A percentile compares a stretch with the other conserved stretches of the same genome.
phyloP scores from a whole-genome alignment of 2,113 vertebrate species.

The Cyprinodon tularosa region DNA sequence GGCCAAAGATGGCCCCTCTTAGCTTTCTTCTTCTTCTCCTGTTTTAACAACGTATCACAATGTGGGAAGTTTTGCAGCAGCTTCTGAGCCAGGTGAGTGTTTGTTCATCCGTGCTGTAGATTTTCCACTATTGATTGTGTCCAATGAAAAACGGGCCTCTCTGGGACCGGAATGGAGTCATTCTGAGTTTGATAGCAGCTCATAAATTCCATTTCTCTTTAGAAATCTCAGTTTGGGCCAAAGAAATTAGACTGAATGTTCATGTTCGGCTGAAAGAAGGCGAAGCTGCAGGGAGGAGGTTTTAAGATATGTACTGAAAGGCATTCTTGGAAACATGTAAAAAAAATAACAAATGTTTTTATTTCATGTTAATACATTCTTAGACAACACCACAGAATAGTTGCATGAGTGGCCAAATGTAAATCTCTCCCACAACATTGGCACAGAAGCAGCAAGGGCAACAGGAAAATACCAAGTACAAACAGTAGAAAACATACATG shows the following conservation, averaged over 20 bases:
- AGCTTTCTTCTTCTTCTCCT: neutral
- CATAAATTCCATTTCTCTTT: neutral
- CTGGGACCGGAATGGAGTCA: neutral
- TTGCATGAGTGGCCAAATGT: constrained; percentile 83
- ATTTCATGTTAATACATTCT: constrained; percentile 85
- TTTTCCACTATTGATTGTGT: neutral
- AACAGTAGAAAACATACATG: constrained; percentile 87
- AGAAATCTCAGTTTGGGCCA: neutral
- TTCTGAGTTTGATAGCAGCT: neutral
- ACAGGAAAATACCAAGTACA: constrained; percentile 83
- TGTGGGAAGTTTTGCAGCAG: constrained; percentile 7
- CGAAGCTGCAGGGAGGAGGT: neutral
- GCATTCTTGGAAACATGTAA: constrained; percentile 54
- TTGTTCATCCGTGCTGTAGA: neutral
- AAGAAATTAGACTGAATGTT: neutral
- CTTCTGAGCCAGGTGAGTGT: neutral
- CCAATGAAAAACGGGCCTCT: neutral
- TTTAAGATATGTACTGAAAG: neutral
- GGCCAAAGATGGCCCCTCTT: too few species aligned
- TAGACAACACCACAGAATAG: constrained; percentile 82
- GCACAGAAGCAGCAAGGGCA: constrained; percentile 84
- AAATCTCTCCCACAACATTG: constrained; percentile 80
- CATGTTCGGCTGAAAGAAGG: too few species aligned
- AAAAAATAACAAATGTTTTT: constrained; percentile 82
- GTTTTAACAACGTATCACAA: neutral